Conservation (phyloP, 2,888 invertebrate genomes). For the Machimus atricapillus region DNA sequence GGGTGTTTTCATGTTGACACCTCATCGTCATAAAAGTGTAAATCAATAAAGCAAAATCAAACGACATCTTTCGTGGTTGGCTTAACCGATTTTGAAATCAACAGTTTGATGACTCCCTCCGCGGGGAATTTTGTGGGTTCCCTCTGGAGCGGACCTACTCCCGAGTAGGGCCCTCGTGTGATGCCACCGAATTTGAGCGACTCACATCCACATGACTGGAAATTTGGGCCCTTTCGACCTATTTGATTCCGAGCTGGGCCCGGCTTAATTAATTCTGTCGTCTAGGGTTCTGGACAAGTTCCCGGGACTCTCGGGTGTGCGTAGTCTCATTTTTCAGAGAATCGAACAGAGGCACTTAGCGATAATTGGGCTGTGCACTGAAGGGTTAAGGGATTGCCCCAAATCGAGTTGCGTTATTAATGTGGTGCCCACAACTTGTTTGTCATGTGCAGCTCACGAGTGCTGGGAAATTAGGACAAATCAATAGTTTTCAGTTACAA, state of each 20-base stretch:
- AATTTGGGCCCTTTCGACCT: background rate
- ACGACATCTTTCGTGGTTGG: background rate
- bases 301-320: background rate
- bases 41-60: constrained; percentile 11
- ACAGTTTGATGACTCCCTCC: background rate
- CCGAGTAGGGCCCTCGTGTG: background rate
- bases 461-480: background rate
- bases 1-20: constrained; percentile 22
- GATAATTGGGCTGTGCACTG: constrained; percentile 2
- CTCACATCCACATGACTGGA: background rate
- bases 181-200: background rate
- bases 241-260: background rate
- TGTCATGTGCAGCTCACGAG: background rate
- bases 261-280: background rate
- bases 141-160: background rate
- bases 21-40: background rate
- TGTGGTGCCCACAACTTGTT: background rate
- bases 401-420: background rate
- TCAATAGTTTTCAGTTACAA: background rate
- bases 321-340: background rate
- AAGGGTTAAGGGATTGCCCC: background rate
- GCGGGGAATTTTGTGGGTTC: background rate
- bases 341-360: constrained; percentile 1
- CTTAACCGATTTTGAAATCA: constrained; percentile 5
- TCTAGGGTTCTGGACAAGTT: background rate